These are phyloP conservation scores for Lophius americanus DNA, from an alignment of 2,797 vertebrate species.

Conservation along the genomic window DNA sequence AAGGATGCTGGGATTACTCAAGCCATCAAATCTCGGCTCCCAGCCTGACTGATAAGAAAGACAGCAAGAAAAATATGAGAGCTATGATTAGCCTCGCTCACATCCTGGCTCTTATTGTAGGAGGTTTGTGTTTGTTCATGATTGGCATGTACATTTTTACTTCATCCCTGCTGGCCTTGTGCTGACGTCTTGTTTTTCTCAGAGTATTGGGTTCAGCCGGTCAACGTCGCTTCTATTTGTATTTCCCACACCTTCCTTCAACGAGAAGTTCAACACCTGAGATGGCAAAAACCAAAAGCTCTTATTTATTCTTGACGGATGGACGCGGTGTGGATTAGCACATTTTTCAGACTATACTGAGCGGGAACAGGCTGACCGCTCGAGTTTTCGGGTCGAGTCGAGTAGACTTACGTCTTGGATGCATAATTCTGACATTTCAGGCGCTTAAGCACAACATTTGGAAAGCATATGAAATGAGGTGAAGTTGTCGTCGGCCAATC, in stretches of 20 bases:
- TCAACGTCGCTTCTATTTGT: not conserved
- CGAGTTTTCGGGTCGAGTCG: too few relatives aligned
- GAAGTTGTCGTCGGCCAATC: too few relatives aligned
- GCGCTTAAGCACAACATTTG: too few relatives aligned
- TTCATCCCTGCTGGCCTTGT: not conserved
- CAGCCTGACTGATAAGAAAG: constrained; percentile 37
- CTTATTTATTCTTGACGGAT: constrained; percentile 8
- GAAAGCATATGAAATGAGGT: too few relatives aligned
- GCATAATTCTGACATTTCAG: too few relatives aligned
- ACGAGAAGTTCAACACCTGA: not conserved
- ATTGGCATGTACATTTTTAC: constrained; percentile 6
- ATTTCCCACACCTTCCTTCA: not conserved
- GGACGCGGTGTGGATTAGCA: not conserved
- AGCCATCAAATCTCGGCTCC: constrained; percentile 19
- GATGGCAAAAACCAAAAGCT: constrained; percentile 1
- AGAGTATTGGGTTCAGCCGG: not conserved
- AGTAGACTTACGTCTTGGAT: too few relatives aligned
- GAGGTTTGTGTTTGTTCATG: constrained; percentile 15
- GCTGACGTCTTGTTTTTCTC: constrained; percentile 20
- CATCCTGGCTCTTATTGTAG: constrained; percentile 8
- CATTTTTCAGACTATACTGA: not conserved
- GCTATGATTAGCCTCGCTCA: constrained; percentile 14
- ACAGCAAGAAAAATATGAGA: constrained; percentile 3
- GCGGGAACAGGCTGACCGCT: not conserved
- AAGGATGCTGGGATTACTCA: constrained; percentile 46